A percentile compares a stretch with the other conserved stretches of the same genome.
Evolutionary conservation across 2,797 vertebrate species (phyloP).

Genomic region (Cacajao melanocephalus): DNA sequence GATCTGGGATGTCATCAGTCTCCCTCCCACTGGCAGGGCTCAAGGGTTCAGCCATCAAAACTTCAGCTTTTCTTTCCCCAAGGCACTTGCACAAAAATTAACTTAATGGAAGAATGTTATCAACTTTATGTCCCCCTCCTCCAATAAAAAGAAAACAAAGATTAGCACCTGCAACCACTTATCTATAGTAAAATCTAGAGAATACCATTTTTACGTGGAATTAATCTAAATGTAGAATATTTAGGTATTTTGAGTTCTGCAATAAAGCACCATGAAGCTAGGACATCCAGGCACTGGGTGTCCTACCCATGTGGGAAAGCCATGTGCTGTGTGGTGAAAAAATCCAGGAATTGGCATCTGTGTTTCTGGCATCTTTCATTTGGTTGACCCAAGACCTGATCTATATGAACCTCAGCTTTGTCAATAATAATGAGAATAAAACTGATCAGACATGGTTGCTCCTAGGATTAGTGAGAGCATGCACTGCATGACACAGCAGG

Average conservation of each 20-base stretch:
- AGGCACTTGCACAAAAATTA: not conserved
- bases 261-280: not conserved
- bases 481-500: not conserved
- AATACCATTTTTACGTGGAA: not conserved
- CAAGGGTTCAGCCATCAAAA: not conserved
- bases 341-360: not conserved
- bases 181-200: conserved; percentile 4
- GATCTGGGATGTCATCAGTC: not conserved
- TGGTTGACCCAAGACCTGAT: not conserved
- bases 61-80: conserved; percentile 14
- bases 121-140: not conserved
- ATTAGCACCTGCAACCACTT: not conserved
- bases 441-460: not conserved
- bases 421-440: not conserved
- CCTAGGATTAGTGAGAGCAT: not conserved
- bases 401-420: not conserved
- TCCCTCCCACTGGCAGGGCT: not conserved
- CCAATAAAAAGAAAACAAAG: not conserved
- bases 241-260: not conserved
- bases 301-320: not conserved
- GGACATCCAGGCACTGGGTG: not conserved
- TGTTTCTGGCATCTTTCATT: not conserved
- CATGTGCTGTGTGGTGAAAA: not conserved
- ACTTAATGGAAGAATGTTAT: conserved; percentile 3
- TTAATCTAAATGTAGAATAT: not conserved